Base-by-base conservation (phyloP, 2,888 invertebrate species). In the Chrysodeixis includens region DNA sequence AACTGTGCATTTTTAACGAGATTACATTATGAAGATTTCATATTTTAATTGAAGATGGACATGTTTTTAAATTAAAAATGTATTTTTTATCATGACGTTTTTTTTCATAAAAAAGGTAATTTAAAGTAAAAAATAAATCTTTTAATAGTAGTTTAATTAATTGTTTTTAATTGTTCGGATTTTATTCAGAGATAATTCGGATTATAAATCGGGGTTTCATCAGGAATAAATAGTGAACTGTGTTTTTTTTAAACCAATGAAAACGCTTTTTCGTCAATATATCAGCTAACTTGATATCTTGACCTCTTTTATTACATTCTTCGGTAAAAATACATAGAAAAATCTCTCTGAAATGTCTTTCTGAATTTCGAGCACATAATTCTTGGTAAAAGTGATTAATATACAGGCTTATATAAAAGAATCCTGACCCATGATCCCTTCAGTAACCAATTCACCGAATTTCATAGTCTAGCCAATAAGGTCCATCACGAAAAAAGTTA, bases 1-100 rank as follows among this genome's bases (percentile, higher is more conserved):
- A 66, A 26, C 63, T 69, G 56, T 66, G 58, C 53, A 77, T 65
- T 68, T 78, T 78, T 72, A 75, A 78, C 60, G 58, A 78, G 49
- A 54, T 72, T 49, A 59, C 49, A 66, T 49, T 52, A 56, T 54
- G 58, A 8, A 61, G n/a, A 32, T 56, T 70, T 65, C 32, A 53
- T 59, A 62, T 62, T 30, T 67, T 58, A 60, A 65, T 62, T 30
- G 9, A 22, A 22, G 26, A 8, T 56, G 40, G 52, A n/a, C 35
- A 22, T 16, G 30, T 57, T 59, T 53, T 46, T 20, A 46, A 16
- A 52, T 20, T 16, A 46, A 22, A 20, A 62, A 62, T 53, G 9
- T 46, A 16, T n/a, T n/a, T n/a, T n/a, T n/a, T n/a, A n/a, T n/a
- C n/a, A n/a, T n/a, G n/a, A n/a, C n/a, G n/a, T n/a, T n/a, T n/a